Base-by-base conservation (phyloP, 92 coral and sea anemone genomes). In the Hydrozoanthus gracilis region DNA sequence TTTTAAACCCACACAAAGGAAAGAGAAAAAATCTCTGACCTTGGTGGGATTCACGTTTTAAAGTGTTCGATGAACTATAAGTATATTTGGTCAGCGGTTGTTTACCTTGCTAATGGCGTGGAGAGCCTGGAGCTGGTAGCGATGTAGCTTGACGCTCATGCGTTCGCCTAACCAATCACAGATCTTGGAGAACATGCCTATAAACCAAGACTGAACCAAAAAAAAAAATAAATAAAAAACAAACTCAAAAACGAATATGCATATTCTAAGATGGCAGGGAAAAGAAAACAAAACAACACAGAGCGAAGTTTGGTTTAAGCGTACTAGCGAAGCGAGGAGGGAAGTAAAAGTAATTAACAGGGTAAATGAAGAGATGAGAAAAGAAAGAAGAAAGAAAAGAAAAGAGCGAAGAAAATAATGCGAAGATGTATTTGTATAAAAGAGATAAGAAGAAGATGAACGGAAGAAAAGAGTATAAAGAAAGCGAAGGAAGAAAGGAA, bases 121-220 rank as follows among this genome's bases (percentile, higher is more conserved):
- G 16, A 96, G 98, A 3, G 98, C 88, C 75, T 96, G 94, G 74
- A 96, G 92, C 77, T 96, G 99, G 79, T 93, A 95, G 54, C 93
- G 94, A 71, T 95, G 99, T 58, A 96, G 87, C 79, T 96, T 94
- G 67, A 95, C 92, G 56, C 95, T 95, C 92, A 96, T 87, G 51
- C 99, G 90, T 76, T 96, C 98, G 10, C 98, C 94, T 67, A 96
- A 68, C 99, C 99, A 96, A 8, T 91, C 95, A 56, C 93, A 95
- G 51, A 96, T 93, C 87, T 73, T 86, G 8, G 92, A 84, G 71
- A 96, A 83, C 88, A 95, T 82, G 58, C 91, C 88, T 47, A 91
- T 93, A 76, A 95, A 96, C 99, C 99, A 96, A 54, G 79, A 78
- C 99, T 96, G 82, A 35, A 84, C 5, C 52, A 72, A 72, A 15